Base-by-base conservation (phyloP, 1,140 invertebrate species). In the Melitaea cinxia region DNA sequence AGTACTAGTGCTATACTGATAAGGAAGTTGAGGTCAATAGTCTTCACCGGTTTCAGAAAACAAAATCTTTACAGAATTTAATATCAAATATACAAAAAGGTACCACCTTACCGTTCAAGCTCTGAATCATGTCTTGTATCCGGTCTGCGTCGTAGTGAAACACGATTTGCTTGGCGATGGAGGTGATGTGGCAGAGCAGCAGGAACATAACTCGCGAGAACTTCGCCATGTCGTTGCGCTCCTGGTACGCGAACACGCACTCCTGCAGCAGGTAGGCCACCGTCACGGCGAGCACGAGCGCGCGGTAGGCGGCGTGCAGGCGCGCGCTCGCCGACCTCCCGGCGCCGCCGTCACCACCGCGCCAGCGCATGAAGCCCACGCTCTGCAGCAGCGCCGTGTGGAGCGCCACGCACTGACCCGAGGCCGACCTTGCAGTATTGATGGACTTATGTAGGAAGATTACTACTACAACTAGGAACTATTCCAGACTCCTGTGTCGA, bases 161-260 rank as follows among this genome's bases (percentile, higher is more conserved):
- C 26, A 85, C 81, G 9, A 83, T 15, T 57, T 89, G 87, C 68
- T 89, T 89, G 3, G 67, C 77, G 54, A 85, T 71, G 10, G 87
- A 85, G 1, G 87, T 88, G 45, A 88, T 67, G 70, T 89, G 87
- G 61, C 87, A 89, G 21, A 89, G 73, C 53, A 89, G 67, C 42
- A 89, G 72, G 66, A 88, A 89, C 84, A 89, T 82, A 19, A 89
- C 87, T 4, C 80, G 77, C 0, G 85, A 80, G 17, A 89, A 58
- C 47, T 82, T 82, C 4, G 69, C 68, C 80, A 89, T 82, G 50
- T 87, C 80, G 10, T 54, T 24, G 0, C 72, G 78, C 58, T 77
- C 82, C 75, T 73, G 77, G 57, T 80, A 85, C 0, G 86, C 83
- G 49, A 83, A 83, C 9, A 86, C 50, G 49, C 69, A 73, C 56